Base-by-base conservation (phyloP, 2,797 vertebrate genomes). In the Nyctibius grandis region DNA sequence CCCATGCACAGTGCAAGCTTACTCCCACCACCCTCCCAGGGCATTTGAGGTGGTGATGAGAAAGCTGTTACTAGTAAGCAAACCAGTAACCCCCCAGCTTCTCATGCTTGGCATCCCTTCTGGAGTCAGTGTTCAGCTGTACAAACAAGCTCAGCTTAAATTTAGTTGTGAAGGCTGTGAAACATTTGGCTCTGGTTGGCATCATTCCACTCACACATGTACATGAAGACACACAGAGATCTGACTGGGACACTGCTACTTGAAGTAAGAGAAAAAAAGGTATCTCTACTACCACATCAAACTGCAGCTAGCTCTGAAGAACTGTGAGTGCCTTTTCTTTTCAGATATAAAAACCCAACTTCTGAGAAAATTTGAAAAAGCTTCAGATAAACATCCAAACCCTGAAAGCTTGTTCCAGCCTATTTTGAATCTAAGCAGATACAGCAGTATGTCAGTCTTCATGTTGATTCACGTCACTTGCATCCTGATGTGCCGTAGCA, bases 101-200 rank as follows among this genome's bases (percentile, higher is more conserved):
- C 67, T 81, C 36, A 64, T 63, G 70, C n/a, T 25, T 86, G 33
- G 48, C 61, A 83, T 76, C 56, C 72, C 74, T 90, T 69, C 80
- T 48, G 69, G 50, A 92, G 70, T 61, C 79, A 86, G n/a, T 7
- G 38, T 28, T 96, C 91, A 95, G 76, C 91, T 95, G 85, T 70
- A 76, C 64, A 96, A 97, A 96, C 93, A 96, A 93, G 36, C 28
- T 73, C 81, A 83, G 64, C 56, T 95, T 90, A 95, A 94, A 89
- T 90, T 87, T 95, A 92, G 68, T 89, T 80, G 60, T n/a, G 3
- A 44, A 81, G 73, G 45, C 56, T 61, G 47, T 70, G 85, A 93
- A 92, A 75, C 20, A 20, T 73, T 91, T 94, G 78, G 81, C 72
- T 89, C 64, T 90, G n/a, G 16, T n/a, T 78, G 45, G 36, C 64